Evolutionary conservation across 1,140 invertebrate genomes (phyloP), one percentile per base, ranked within the genome.

Genomic region (Contarinia nasturtii): DNA sequence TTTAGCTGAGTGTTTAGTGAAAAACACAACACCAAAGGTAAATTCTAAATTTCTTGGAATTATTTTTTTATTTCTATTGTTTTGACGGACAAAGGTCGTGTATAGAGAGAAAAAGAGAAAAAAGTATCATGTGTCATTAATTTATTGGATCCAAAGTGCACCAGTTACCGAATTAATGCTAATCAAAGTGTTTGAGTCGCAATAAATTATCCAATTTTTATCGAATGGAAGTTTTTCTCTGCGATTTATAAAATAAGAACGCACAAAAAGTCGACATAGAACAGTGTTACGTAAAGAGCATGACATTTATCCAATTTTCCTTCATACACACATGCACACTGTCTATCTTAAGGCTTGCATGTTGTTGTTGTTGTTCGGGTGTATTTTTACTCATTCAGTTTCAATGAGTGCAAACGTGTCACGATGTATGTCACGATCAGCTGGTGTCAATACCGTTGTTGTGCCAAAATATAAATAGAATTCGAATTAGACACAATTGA

Each of bases 11-110:
- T 71, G 65, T 60, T 56, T 77, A 41, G 61, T 72, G 51, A 62
- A 74, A 36, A 73, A 75, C 63, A 76, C 73, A 65, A 70, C 71
- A 51, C 53, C 67, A 48, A 79, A 79, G 74, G 77, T 79, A 74
- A 58, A 59, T 64, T 47, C 52, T 52, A 37, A 46, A 33, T 40
- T 38, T 19, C 4, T 5, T 38, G 41, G 12, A 41, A 44, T 27
- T 34, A 10, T 14, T 15, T 40, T 33, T 44, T n/a, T 44, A 22
- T 12, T 37, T 49, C 8, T 15, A 37, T 18, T 5, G 7, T 8
- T 5, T 14, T 7, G 12, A 38, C 22, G 8, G 2, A 19, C 17
- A 33, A 48, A 34, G 36, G 8, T 38, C 41, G 21, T 15, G 20
- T 44, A 12, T 46, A 27, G 42, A 17, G 49, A 45, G 33, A 40